Percentiles rank a stretch among this genome's conserved stretches.
Evolutionary conservation across 2,797 vertebrate species (phyloP).

Genomic region (Xenentodon cancila): DNA sequence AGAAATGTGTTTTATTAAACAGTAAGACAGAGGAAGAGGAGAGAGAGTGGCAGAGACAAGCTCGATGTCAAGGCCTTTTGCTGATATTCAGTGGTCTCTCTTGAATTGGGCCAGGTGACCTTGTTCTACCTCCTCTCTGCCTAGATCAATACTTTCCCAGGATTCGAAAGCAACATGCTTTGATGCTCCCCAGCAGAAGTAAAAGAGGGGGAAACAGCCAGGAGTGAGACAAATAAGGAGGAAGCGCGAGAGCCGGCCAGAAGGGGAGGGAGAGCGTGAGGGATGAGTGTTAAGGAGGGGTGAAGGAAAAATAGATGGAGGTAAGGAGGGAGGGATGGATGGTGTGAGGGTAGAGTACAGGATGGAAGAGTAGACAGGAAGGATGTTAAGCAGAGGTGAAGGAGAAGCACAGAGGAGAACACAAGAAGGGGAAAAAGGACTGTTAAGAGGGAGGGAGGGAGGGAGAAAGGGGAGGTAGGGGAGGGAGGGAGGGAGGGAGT

Average conservation of each 20-base stretch:
- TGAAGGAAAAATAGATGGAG: constrained; percentile 68
- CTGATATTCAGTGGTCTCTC: constrained; percentile 55
- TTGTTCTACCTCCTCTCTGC: constrained; percentile 58
- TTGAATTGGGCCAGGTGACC: constrained; percentile 70
- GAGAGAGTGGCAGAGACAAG: constrained; percentile 16
- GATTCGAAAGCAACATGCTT: constrained; percentile 73
- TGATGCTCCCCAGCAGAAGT: constrained; percentile 64
- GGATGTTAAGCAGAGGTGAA: constrained; percentile 71
- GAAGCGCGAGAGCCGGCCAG: constrained; percentile 42
- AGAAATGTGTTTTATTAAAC: constrained; percentile 43
- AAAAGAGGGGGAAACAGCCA: constrained; percentile 53
- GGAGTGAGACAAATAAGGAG: constrained; percentile 63
- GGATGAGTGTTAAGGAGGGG: constrained; percentile 70
- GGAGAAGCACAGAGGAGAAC: constrained; percentile 56
- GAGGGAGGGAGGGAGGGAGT: constrained; percentile 43
- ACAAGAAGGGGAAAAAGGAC: constrained; percentile 35
- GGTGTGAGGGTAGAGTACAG: constrained; percentile 18
- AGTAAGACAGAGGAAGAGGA: constrained; percentile 16
- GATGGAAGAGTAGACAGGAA: constrained; percentile 55
- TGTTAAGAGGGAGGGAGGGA: constrained; percentile 34
- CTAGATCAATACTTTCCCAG: constrained; percentile 78
- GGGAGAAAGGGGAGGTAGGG: constrained; percentile 57
- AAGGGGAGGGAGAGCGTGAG: constrained; percentile 58
- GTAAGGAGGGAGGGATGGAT: constrained; percentile 39
- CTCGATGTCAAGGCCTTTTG: constrained; percentile 58